Percentiles rank a stretch among this genome's conserved stretches.
Evolutionary conservation across 2,888 invertebrate species (phyloP).

Genomic region (Clunio marinus): DNA sequence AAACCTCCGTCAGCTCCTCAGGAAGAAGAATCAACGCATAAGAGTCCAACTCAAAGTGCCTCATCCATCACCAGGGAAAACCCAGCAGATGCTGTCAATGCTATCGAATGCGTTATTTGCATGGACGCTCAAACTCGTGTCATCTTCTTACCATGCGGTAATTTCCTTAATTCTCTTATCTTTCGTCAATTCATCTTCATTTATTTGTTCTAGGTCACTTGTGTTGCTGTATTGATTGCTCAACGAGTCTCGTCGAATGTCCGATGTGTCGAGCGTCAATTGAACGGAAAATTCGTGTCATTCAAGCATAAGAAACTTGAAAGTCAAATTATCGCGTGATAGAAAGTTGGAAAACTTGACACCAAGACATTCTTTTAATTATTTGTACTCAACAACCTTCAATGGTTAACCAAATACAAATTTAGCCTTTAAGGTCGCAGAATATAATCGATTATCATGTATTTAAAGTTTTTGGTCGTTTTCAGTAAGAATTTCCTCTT

Average conservation of each 20-base stretch:
- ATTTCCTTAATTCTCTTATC: conserved; percentile 46
- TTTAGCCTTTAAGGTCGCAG: too few relatives aligned
- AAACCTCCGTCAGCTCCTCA: conserved; percentile 43
- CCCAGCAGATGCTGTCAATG: conserved; percentile 48
- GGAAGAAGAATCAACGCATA: conserved; percentile 39
- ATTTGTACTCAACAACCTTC: too few relatives aligned
- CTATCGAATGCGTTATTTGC: conserved; percentile 74
- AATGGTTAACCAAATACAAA: too few relatives aligned
- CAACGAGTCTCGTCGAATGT: conserved; percentile 58
- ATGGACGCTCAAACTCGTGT: conserved; percentile 57
- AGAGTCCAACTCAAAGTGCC: conserved; percentile 33
- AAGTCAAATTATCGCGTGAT: neutral
- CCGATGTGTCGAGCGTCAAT: conserved; percentile 74
- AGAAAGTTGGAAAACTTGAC: conserved; percentile 4
- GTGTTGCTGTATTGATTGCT: conserved; percentile 73
- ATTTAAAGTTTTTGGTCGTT: too few relatives aligned
- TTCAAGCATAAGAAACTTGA: conserved; percentile 52
- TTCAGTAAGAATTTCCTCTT: too few relatives aligned
- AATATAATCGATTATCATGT: too few relatives aligned
- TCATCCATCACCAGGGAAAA: too few relatives aligned
- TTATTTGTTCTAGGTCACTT: conserved; percentile 63
- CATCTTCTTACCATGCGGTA: conserved; percentile 51
- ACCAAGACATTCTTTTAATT: conserved; percentile 12
- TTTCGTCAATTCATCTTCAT: conserved; percentile 23
- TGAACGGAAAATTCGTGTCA: conserved; percentile 64